Base-by-base conservation (phyloP, 2,113 vertebrate species). In the Scomber japonicus region DNA sequence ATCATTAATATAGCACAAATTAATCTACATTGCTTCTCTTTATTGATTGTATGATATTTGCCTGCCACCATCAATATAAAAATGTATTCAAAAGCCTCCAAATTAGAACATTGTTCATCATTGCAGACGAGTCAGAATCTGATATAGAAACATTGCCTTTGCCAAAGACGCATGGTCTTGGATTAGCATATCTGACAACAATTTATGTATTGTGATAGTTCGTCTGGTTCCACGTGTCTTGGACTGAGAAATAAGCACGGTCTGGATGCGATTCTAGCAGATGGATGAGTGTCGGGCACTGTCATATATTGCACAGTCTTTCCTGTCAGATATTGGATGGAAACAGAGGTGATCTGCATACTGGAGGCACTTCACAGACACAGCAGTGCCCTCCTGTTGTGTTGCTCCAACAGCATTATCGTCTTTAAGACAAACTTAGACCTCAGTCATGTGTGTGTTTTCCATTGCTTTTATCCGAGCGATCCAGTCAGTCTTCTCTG, bases 341-440 rank as follows among this genome's bases (percentile, higher is more conserved):
- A 71, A 31, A 51, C 46, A 50, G 51, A 35, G 16, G 30, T 3
- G 3, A 74, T 77, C 57, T 51, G 48, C 27, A 50, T 7, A 15
- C 59, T 84, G 78, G 71, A 83, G 54, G 71, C 67, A 69, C 49
- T 74, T 78, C 82, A 85, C 5, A 83, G 44, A 71, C 30, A 27
- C 49, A 49, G 68, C 24, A 27, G 24, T 27, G 24, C 24, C 5
- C 70, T 61, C 21, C 40, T 44, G 0, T 50, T 15, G 1, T 63
- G 51, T 50, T 69, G 40, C 55, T 75, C 68, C 74, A 77, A 4
- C 71, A 62, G 53, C 48, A 75, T 75, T 81, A 71, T 90, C 80
- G 53, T 65, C 68, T 44, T 0, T 2, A 19, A 78, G 75, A 53
- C 27, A 40, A 70, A 57, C 51, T 46, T 12, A 55, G 56, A 54